phyloP scores from a whole-genome alignment of 2,797 vertebrate species.

The Setipinna tenuifilis region DNA sequence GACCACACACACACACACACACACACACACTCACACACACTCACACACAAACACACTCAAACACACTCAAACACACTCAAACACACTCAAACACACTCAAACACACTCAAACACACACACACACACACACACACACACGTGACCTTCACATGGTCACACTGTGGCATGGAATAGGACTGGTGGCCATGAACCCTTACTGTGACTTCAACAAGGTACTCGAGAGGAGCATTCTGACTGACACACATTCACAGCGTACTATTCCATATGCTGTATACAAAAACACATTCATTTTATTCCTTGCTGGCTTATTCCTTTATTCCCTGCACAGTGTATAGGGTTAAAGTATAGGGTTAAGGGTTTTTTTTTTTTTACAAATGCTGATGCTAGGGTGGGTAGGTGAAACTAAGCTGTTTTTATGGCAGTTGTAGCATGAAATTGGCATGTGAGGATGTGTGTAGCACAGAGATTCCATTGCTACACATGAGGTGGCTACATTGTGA shows the following conservation, averaged over 20 bases:
- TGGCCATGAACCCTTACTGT: not conserved
- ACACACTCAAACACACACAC: not conserved
- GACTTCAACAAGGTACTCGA: not conserved
- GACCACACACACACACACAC: slow-evolving; percentile 15
- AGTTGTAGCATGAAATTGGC: not conserved
- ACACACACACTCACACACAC: not conserved
- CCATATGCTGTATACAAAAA: too few relatives aligned
- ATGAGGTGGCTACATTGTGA: not conserved
- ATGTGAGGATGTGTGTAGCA: not conserved
- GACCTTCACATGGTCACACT: not conserved
- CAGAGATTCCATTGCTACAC: not conserved
- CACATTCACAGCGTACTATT: too few relatives aligned
- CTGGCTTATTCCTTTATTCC: not conserved
- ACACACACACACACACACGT: not conserved
- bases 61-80: not conserved
- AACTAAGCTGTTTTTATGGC: not conserved
- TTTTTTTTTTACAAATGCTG: not conserved
- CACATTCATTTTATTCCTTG: too few relatives aligned
- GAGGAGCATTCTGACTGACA: too few relatives aligned
- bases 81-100: not conserved
- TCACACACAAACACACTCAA: too few relatives aligned
- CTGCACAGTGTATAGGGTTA: not conserved
- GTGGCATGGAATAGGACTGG: not conserved
- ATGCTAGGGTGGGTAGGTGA: not conserved
- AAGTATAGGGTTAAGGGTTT: too few relatives aligned